Percentiles rank a stretch among this genome's conserved stretches.
Conservation (phyloP, 2,888 invertebrate species). For the Monopis laevigella region DNA sequence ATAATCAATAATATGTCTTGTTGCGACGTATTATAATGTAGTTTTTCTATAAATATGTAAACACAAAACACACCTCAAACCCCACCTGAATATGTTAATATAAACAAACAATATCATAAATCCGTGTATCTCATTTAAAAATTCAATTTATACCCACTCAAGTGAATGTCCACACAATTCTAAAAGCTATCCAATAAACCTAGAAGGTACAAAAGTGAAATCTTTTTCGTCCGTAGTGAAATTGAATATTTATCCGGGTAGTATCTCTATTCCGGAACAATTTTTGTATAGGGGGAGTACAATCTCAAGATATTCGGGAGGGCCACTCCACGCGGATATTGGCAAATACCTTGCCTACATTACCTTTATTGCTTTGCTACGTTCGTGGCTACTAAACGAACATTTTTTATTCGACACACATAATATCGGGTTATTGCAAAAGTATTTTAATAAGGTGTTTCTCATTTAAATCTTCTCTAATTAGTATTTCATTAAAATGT, state of each 20-base stretch:
- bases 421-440: slow-evolving; percentile 3
- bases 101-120: too few species aligned
- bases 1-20: too few species aligned
- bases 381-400: slow-evolving; percentile 3
- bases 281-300: slow-evolving; percentile 66
- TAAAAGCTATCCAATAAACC: slow-evolving; percentile 64
- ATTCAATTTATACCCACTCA: too few species aligned
- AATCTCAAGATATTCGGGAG: slow-evolving; percentile 64
- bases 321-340: slow-evolving; percentile 62
- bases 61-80: too few species aligned
- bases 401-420: neutral
- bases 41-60: too few species aligned
- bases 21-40: too few species aligned
- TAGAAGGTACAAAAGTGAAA: slow-evolving; percentile 61
- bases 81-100: too few species aligned
- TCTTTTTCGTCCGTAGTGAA: slow-evolving; percentile 66
- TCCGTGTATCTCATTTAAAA: too few species aligned
- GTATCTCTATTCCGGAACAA: slow-evolving; percentile 66
- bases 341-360: slow-evolving; percentile 65
- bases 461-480: neutral
- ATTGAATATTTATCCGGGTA: slow-evolving; percentile 68
- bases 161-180: slow-evolving; percentile 57
- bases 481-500: slow-evolving; percentile 7
- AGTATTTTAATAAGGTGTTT: slow-evolving; percentile 5
- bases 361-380: slow-evolving; percentile 55